These are phyloP conservation scores for Drosophila nigromelanica DNA, from an alignment of 1,140 invertebrate species.

Conservation along the genomic window DNA sequence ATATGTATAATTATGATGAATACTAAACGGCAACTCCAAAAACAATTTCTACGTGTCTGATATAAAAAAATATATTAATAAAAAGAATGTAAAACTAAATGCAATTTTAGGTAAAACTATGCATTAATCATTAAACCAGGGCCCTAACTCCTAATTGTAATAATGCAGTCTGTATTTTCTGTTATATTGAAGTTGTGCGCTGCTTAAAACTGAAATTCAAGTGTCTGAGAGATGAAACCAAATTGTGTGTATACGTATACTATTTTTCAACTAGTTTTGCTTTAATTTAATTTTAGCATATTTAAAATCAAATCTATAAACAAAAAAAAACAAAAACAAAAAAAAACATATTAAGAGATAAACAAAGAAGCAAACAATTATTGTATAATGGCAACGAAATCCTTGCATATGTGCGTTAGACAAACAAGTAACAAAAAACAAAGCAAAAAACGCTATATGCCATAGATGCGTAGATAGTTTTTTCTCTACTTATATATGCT, in stretches of 20 bases:
- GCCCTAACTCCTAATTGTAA: slow-evolving; percentile 39
- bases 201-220: slow-evolving; percentile 63
- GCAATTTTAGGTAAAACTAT: slow-evolving; percentile 19
- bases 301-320: slow-evolving; percentile 45
- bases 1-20: slow-evolving; percentile 54
- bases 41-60: slow-evolving; percentile 53
- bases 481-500: slow-evolving; percentile 58
- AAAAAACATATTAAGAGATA: slow-evolving; percentile 30
- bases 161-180: slow-evolving; percentile 30
- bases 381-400: slow-evolving; percentile 76
- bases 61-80: slow-evolving; percentile 11
- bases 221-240: slow-evolving; percentile 73
- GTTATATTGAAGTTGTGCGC: slow-evolving; percentile 46
- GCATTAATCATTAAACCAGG: slow-evolving; percentile 28
- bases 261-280: slow-evolving; percentile 80
- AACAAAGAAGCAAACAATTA: slow-evolving; percentile 50
- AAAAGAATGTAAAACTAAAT: slow-evolving; percentile 7
- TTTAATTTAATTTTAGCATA: slow-evolving; percentile 66
- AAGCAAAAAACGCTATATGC: slow-evolving; percentile 47
- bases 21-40: slow-evolving; percentile 33
- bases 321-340: slow-evolving; percentile 5
- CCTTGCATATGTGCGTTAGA: slow-evolving; percentile 61
- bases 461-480: slow-evolving; percentile 59
- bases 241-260: slow-evolving; percentile 80
- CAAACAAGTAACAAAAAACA: slow-evolving; percentile 36